Evolutionary conservation across 2,113 vertebrate genomes (phyloP).

Genomic region (Chaetodon trifascialis): DNA sequence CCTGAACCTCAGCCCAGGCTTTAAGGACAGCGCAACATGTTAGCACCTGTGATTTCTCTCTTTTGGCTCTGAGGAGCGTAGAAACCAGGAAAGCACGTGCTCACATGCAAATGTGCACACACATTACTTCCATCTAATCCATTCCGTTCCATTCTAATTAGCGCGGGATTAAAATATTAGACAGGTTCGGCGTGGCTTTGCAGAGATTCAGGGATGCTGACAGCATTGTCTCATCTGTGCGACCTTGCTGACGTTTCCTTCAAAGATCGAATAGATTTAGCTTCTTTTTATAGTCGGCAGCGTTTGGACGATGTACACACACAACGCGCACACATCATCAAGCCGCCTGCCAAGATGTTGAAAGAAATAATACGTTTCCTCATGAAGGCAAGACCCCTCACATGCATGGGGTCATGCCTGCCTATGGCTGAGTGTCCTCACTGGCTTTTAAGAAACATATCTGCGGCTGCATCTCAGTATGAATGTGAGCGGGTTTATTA

Average conservation of each 20-base stretch:
- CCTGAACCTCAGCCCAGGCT: background rate
- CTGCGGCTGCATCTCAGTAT: background rate
- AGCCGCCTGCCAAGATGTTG: constrained; percentile 8
- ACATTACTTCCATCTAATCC: constrained; percentile 30
- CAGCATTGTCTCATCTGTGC: background rate
- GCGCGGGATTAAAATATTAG: constrained; percentile 51
- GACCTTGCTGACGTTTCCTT: constrained; percentile 18
- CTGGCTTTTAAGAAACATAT: too few species aligned
- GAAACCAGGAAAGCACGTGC: background rate
- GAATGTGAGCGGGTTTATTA: background rate
- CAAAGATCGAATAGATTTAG: constrained; percentile 46
- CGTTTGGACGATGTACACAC: constrained; percentile 3
- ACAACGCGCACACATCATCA: background rate
- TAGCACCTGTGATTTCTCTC: too few species aligned
- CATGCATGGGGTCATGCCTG: background rate
- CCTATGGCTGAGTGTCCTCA: too few species aligned
- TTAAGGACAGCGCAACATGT: background rate
- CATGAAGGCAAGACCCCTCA: background rate
- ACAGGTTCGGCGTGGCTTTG: constrained; percentile 21
- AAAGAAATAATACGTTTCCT: background rate
- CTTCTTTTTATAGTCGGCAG: constrained; percentile 14
- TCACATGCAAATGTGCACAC: background rate
- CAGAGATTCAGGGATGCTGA: constrained; percentile 15
- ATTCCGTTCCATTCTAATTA: constrained; percentile 45
- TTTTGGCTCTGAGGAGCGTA: background rate